Evolutionary conservation across 2,888 invertebrate species (phyloP).

Genomic region (Labia minor): DNA sequence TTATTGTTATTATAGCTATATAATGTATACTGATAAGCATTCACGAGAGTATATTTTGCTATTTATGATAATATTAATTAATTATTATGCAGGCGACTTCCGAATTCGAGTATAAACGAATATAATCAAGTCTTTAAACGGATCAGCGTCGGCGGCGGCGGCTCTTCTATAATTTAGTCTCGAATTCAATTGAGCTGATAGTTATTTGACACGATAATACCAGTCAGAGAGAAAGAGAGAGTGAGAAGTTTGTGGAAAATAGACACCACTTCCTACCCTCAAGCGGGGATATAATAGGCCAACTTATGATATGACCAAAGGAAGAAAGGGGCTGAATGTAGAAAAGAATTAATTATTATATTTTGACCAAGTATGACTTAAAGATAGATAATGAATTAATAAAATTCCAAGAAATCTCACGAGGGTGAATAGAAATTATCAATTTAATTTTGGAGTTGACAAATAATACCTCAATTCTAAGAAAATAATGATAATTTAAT

Average conservation of each 20-base stretch:
- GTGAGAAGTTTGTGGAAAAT: not conserved
- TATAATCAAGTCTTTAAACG: slow-evolving; percentile 7
- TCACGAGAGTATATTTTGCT: not conserved
- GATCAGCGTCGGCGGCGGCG: not conserved
- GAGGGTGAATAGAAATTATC: too few relatives aligned
- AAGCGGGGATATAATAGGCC: not conserved
- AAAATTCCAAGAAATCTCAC: too few relatives aligned
- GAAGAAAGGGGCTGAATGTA: too few relatives aligned
- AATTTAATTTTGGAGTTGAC: too few relatives aligned
- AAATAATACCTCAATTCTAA: too few relatives aligned
- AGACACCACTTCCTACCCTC: not conserved
- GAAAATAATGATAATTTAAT: too few relatives aligned
- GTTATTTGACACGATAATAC: slow-evolving; percentile 3
- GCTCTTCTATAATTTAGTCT: not conserved
- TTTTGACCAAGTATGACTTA: too few relatives aligned
- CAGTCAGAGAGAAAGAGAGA: not conserved
- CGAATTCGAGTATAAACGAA: not conserved
- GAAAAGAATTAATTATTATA: too few relatives aligned
- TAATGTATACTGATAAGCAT: too few relatives aligned
- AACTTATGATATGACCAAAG: not conserved
- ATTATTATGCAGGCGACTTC: slow-evolving; percentile 3
- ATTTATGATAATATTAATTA: not conserved
- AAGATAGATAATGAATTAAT: too few relatives aligned
- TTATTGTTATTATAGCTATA: too few relatives aligned
- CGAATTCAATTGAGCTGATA: not conserved